These are phyloP conservation scores for Irena cyanogastra DNA, from an alignment of 2,113 vertebrate species.

Conservation along the genomic window DNA sequence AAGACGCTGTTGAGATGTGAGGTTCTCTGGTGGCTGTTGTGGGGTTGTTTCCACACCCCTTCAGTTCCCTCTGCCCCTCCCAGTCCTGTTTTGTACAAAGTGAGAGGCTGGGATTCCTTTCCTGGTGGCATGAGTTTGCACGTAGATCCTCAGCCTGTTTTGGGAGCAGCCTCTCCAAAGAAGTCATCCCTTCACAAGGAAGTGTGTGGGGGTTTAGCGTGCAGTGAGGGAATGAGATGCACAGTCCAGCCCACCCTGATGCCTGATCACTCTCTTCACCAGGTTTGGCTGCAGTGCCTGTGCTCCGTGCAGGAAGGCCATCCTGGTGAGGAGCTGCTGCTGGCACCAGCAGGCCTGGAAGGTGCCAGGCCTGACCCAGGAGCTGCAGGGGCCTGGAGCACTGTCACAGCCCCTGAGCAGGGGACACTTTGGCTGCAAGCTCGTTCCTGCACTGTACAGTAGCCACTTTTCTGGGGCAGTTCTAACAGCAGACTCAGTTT, in stretches of 20 bases:
- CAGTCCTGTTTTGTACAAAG: not conserved
- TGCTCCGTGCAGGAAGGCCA: not conserved
- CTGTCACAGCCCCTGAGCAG: not conserved
- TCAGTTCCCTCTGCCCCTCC: not conserved
- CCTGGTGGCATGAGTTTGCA: not conserved
- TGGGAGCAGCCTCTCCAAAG: not conserved
- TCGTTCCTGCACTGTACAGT: fast-evolving
- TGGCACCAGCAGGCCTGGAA: not conserved
- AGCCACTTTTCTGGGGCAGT: not conserved
- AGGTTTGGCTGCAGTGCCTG: not conserved
- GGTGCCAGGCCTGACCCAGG: not conserved
- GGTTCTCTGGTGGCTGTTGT: not conserved
- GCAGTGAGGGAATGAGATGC: not conserved
- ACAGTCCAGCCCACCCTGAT: not conserved
- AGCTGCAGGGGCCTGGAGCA: not conserved
- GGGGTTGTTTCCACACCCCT: not conserved
- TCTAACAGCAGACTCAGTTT: not conserved
- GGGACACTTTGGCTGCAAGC: not conserved
- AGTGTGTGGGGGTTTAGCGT: not conserved
- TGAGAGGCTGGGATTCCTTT: not conserved
- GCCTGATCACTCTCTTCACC: not conserved
- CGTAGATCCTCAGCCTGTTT: not conserved
- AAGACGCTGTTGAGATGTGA: not conserved
- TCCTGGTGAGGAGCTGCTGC: not conserved
- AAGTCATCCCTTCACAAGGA: not conserved